Conservation (phyloP, 2,797 vertebrate genomes). For the Balearica regulorum region DNA sequence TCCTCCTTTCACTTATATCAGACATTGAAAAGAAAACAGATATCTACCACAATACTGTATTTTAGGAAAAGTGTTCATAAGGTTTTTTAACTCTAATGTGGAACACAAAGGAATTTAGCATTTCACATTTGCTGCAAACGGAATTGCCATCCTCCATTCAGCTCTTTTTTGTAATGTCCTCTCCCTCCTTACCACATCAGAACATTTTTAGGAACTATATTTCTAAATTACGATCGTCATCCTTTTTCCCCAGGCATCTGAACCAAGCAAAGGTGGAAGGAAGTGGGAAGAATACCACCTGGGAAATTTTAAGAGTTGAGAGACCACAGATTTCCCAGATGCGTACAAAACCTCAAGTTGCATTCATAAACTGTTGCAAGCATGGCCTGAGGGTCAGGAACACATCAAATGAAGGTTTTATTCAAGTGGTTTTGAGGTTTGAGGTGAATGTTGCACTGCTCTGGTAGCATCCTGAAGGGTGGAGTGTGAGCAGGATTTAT, state of each 20-base stretch:
- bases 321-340: slow-evolving; percentile 25
- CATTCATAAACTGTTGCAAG: not conserved
- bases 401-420: slow-evolving; percentile 1
- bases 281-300: slow-evolving; percentile 35
- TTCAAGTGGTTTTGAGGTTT: slow-evolving; percentile 59
- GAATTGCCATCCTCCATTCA: not conserved
- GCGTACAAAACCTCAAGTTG: not conserved
- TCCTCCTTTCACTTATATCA: not conserved
- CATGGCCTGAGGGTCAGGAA: slow-evolving; percentile 27
- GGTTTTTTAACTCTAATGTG: not conserved
- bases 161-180: not conserved
- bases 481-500: not conserved
- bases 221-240: not conserved
- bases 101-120: not conserved
- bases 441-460: not conserved
- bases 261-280: slow-evolving; percentile 17
- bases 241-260: not conserved
- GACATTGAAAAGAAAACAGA: not conserved
- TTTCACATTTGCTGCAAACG: not conserved
- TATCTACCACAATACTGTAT: not conserved
- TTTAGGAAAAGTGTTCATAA: not conserved
- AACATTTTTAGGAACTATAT: not conserved
- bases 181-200: not conserved
- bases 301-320: slow-evolving; percentile 6
- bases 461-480: not conserved